Evolutionary conservation across 1,140 invertebrate genomes (phyloP).

Genomic region (Aporrectodea caliginosa): DNA sequence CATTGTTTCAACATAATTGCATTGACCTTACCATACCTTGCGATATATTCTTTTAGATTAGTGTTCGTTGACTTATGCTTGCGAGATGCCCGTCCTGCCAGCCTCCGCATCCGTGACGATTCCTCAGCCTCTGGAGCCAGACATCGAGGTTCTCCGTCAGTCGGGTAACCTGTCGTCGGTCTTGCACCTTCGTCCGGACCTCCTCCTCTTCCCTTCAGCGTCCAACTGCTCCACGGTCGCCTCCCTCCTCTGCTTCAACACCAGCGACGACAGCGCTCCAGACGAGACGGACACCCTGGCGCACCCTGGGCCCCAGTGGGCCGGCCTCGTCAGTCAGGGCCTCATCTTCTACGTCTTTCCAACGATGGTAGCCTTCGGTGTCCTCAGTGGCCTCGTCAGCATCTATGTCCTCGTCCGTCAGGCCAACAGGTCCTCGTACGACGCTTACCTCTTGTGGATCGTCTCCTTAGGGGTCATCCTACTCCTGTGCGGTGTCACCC

Average conservation of each 20-base stretch:
- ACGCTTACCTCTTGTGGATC: neutral
- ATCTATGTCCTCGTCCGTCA: neutral
- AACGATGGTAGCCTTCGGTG: neutral
- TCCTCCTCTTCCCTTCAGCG: neutral
- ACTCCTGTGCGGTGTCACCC: neutral
- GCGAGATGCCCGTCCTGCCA: neutral
- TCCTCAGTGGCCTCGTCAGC: neutral
- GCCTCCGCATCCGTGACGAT: neutral
- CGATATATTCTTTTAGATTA: no score
- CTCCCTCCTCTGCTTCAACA: neutral
- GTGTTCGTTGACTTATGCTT: no score
- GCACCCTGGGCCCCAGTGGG: neutral
- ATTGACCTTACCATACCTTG: no score
- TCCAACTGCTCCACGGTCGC: neutral
- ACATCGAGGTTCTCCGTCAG: neutral
- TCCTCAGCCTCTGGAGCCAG: neutral
- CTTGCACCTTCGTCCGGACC: neutral
- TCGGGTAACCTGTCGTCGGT: neutral
- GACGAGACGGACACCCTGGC: neutral
- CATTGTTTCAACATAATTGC: no score
- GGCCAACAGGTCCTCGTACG: neutral
- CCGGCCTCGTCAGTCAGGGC: neutral
- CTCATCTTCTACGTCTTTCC: neutral
- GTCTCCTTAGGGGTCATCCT: neutral
- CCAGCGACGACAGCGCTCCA: neutral